Conservation (phyloP, 2,888 invertebrate genomes). For the Spilosoma lubricipeda region DNA sequence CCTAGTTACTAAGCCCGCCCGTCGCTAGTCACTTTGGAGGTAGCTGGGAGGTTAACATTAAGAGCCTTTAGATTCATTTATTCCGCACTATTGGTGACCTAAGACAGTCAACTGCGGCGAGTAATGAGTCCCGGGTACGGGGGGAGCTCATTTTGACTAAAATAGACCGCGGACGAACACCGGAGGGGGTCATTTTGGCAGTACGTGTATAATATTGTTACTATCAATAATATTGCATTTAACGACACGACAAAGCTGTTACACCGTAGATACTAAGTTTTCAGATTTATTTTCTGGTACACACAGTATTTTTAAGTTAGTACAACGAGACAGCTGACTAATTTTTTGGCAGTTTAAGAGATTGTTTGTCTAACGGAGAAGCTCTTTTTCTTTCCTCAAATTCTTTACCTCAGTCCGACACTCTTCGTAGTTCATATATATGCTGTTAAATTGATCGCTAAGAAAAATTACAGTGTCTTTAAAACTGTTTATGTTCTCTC, state of each 20-base stretch:
- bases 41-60: no score
- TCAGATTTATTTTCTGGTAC: constrained; percentile 19
- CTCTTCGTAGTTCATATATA: background rate
- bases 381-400: constrained; percentile 11
- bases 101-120: background rate
- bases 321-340: constrained; percentile 6
- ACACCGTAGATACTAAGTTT: constrained; percentile 8
- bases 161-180: background rate
- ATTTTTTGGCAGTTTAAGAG: constrained; percentile 1
- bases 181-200: constrained; percentile 7
- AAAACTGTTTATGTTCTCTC: background rate
- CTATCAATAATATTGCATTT: constrained; percentile 1
- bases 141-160: constrained; percentile 3
- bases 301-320: constrained; percentile 10
- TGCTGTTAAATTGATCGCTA: constrained; percentile 12
- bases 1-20: no score
- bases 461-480: constrained; percentile 7
- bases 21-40: no score
- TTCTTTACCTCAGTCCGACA: background rate
- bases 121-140: background rate
- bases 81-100: no score
- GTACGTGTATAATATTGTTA: constrained; percentile 7
- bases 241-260: constrained; percentile 6
- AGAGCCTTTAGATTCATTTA: no score
- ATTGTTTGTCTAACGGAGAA: background rate